Evolutionary conservation across 2,113 vertebrate genomes (phyloP).

Genomic region (Rallus limicola): DNA sequence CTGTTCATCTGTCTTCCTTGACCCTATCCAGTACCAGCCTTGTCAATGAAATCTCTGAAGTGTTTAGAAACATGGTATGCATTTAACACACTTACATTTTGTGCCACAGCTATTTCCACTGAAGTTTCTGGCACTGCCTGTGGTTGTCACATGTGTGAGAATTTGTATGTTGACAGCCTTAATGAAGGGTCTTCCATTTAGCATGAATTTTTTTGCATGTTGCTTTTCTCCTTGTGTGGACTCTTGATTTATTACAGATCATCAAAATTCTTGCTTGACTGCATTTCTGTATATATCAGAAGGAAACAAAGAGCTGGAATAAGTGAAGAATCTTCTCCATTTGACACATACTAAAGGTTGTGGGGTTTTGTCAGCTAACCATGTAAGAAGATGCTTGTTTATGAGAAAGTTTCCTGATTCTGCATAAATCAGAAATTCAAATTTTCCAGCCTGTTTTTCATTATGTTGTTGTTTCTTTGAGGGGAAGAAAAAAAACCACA

Average conservation of each 20-base stretch:
- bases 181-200: not conserved
- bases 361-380: not conserved
- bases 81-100: not conserved
- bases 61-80: not conserved
- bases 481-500: not conserved
- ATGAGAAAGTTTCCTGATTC: not conserved
- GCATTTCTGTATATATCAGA: not conserved
- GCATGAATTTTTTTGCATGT: not conserved
- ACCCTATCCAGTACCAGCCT: not conserved
- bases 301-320: not conserved
- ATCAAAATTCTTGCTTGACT: not conserved
- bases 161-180: not conserved
- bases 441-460: not conserved
- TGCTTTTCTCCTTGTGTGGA: not conserved
- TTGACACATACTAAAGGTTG: not conserved
- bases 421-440: not conserved
- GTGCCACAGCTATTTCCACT: not conserved
- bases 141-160: not conserved
- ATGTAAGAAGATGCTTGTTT: not conserved
- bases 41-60: not conserved
- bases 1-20: not conserved
- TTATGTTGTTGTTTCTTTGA: not conserved
- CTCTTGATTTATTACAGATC: not conserved
- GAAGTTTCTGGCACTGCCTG: not conserved
- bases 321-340: not conserved